These are phyloP conservation scores for Argyresthia goedartella DNA, from an alignment of 2,888 invertebrate genomes.

Conservation along the genomic window DNA sequence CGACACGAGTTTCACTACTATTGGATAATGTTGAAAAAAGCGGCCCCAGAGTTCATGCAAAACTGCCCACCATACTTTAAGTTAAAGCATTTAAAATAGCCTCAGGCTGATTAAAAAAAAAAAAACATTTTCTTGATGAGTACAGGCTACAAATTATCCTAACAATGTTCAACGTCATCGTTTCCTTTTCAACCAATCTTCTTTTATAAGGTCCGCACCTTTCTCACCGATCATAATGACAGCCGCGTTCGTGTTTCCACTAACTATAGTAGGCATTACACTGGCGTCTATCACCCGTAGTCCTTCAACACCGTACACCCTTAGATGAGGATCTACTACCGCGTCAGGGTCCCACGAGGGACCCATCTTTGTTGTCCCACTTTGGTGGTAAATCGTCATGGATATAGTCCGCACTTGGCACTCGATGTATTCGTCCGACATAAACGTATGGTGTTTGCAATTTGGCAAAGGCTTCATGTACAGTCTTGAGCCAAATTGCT, in stretches of 20 bases:
- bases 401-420: conserved; percentile 89
- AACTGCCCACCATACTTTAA: too few species aligned
- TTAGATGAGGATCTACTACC: conserved; percentile 84
- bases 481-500: conserved; percentile 82
- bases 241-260: conserved; percentile 92
- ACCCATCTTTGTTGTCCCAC: conserved; percentile 92
- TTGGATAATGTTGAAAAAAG: too few species aligned
- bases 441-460: conserved; percentile 79
- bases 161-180: conserved; percentile 28
- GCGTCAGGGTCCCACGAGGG: conserved; percentile 81
- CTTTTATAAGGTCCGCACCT: conserved; percentile 87
- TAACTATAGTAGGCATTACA: conserved; percentile 90
- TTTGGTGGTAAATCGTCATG: conserved; percentile 92
- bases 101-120: too few species aligned
- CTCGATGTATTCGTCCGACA: conserved; percentile 87
- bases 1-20: too few species aligned
- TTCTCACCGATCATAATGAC: conserved; percentile 94
- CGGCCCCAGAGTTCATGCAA: too few species aligned
- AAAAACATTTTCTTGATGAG: too few species aligned
- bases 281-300: conserved; percentile 89
- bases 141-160: too few species aligned
- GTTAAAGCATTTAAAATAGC: too few species aligned
- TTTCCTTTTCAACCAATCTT: conserved; percentile 77
- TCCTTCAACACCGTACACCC: conserved; percentile 83
- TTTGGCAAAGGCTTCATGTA: conserved; percentile 84